Percentiles rank a stretch among this genome's conserved stretches.
Conservation (phyloP, 92 coral and sea anemone genomes). For the Paramuricea clavata region DNA sequence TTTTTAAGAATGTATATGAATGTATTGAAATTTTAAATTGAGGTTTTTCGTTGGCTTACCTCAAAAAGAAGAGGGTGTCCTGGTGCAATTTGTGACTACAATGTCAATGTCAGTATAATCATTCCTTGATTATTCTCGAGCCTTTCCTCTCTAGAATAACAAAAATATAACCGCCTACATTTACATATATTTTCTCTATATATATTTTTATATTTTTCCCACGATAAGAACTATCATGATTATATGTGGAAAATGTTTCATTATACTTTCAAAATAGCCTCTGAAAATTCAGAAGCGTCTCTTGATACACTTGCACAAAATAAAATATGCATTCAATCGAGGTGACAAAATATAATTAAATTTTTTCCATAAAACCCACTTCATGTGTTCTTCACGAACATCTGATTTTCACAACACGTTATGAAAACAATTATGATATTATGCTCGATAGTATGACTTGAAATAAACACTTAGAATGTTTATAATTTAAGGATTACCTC, state of each 20-base stretch:
- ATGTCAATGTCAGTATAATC: background rate
- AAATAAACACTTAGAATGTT: background rate
- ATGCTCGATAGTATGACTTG: no score
- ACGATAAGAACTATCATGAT: background rate
- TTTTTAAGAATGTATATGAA: background rate
- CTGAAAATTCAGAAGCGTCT: background rate
- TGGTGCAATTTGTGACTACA: background rate
- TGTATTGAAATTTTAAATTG: background rate
- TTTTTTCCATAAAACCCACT: background rate
- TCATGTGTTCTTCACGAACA: background rate
- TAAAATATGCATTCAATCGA: background rate
- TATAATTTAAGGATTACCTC: conserved; percentile 5
- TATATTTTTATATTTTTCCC: background rate
- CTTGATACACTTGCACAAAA: background rate
- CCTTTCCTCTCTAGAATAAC: background rate
- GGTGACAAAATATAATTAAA: background rate
- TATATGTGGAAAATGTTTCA: no score
- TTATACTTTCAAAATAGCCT: background rate
- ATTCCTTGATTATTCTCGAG: background rate
- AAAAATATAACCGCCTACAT: background rate
- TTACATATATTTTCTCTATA: no score
- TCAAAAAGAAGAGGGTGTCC: background rate
- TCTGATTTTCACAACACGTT: background rate
- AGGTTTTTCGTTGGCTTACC: background rate
- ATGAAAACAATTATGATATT: background rate